Conservation (phyloP, 2,797 vertebrate genomes). For the Sebastes nivosus region DNA sequence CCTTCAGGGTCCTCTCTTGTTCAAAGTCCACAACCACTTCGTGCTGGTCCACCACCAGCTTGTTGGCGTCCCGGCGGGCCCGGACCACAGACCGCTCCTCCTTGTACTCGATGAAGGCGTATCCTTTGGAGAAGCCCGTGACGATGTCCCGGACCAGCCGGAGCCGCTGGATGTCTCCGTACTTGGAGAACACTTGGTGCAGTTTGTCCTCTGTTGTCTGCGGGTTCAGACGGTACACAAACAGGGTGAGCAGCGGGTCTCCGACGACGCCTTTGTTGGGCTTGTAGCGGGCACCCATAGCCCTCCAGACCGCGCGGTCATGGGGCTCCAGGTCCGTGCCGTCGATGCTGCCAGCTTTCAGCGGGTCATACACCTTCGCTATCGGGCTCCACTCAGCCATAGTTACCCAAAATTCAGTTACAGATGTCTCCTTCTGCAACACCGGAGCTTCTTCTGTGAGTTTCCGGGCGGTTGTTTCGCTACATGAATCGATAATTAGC, state of each 20-base stretch:
- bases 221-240: conserved; percentile 89
- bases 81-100: conserved; percentile 89
- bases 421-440: accelerated
- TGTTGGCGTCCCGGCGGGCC: conserved; percentile 91
- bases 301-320: conserved; percentile 92
- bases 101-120: conserved; percentile 93
- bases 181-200: conserved; percentile 90
- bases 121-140: conserved; percentile 93
- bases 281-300: conserved; percentile 89
- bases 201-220: conserved; percentile 93
- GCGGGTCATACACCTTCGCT: conserved; percentile 91
- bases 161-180: conserved; percentile 89
- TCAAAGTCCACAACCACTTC: conserved; percentile 96
- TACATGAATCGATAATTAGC: neutral
- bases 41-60: conserved; percentile 91
- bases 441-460: accelerated
- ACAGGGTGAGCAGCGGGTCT: conserved; percentile 92
- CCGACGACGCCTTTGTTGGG: conserved; percentile 92
- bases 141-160: conserved; percentile 92
- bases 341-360: conserved; percentile 97
- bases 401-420: neutral
- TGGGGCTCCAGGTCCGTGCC: conserved; percentile 95
- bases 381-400: conserved; percentile 95
- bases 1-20: conserved; percentile 90
- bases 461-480: neutral